These are phyloP conservation scores for Diabrotica virgifera DNA, from an alignment of 1,140 invertebrate genomes.

Conservation along the genomic window DNA sequence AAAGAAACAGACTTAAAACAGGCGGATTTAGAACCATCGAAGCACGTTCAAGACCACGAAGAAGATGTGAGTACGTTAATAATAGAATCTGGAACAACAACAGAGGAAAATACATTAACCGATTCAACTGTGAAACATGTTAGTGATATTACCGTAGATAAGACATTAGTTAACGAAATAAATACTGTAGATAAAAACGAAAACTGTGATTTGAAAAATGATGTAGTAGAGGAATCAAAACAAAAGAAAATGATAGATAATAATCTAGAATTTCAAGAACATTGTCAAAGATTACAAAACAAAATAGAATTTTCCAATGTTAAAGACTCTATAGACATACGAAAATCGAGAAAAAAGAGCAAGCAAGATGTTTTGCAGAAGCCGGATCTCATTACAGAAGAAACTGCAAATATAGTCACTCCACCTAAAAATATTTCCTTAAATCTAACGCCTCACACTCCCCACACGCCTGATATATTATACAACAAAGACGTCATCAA, in stretches of 20 bases:
- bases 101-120: slow-evolving; percentile 52
- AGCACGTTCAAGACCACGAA: slow-evolving; percentile 46
- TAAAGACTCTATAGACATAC: slow-evolving; percentile 66
- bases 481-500: slow-evolving; percentile 45
- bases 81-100: slow-evolving; percentile 57
- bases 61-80: slow-evolving; percentile 61
- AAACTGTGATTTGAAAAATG: slow-evolving; percentile 40
- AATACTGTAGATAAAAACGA: slow-evolving; percentile 18
- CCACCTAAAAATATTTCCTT: slow-evolving; percentile 28
- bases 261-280: slow-evolving; percentile 60
- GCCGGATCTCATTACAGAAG: slow-evolving; percentile 50
- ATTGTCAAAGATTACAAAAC: slow-evolving; percentile 65
- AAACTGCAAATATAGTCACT: slow-evolving; percentile 40
- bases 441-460: slow-evolving; percentile 19
- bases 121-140: slow-evolving; percentile 48
- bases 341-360: slow-evolving; percentile 62
- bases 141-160: slow-evolving; percentile 35
- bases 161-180: slow-evolving; percentile 14
- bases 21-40: slow-evolving; percentile 32
- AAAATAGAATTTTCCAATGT: slow-evolving; percentile 70
- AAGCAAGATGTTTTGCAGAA: slow-evolving; percentile 41
- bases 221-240: slow-evolving; percentile 21
- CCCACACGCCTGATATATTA: slow-evolving; percentile 32
- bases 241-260: slow-evolving; percentile 21
- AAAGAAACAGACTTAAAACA: slow-evolving; percentile 40